Evolutionary conservation across 2,888 invertebrate genomes (phyloP).

Genomic region (Acanthoscelides obtectus): DNA sequence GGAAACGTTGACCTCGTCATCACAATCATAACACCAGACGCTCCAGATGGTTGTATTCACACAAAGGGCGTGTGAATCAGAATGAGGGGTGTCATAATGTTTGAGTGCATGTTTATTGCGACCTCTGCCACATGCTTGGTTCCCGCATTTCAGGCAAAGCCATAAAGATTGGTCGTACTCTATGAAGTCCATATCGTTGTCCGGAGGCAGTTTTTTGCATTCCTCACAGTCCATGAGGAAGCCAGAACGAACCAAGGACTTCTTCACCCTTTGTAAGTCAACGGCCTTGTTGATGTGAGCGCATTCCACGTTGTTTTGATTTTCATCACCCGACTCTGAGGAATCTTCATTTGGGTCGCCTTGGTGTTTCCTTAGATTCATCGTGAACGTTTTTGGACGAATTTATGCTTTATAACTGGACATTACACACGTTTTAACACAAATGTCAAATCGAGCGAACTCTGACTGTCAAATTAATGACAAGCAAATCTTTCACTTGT

Average conservation of each 20-base stretch:
- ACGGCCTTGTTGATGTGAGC: slow-evolving; percentile 67
- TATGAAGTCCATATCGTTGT: slow-evolving; percentile 35
- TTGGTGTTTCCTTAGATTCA: slow-evolving; percentile 74
- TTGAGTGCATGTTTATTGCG: slow-evolving; percentile 66
- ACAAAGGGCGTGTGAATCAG: slow-evolving; percentile 70
- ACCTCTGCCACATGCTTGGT: slow-evolving; percentile 68
- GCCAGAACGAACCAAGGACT: slow-evolving; percentile 45
- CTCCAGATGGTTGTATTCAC: slow-evolving; percentile 68
- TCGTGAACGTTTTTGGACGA: slow-evolving; percentile 33
- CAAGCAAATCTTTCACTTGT: background rate
- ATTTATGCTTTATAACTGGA: background rate
- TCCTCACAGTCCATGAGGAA: slow-evolving; percentile 52
- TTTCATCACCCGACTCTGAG: slow-evolving; percentile 68
- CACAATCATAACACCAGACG: slow-evolving; percentile 77
- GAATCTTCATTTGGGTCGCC: slow-evolving; percentile 62
- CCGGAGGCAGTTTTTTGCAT: slow-evolving; percentile 32
- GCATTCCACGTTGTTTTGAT: slow-evolving; percentile 58
- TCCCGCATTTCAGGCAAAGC: slow-evolving; percentile 80
- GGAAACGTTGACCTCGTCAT: slow-evolving; percentile 60
- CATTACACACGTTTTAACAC: background rate
- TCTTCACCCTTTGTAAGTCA: slow-evolving; percentile 57
- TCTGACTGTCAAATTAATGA: background rate
- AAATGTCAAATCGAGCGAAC: background rate
- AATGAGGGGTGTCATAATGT: slow-evolving; percentile 71
- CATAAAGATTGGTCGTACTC: slow-evolving; percentile 57